Percentiles rank a stretch among this genome's conserved stretches.
phyloP scores from a whole-genome alignment of 2,113 vertebrate genomes.

The Ardeotis arabs region DNA sequence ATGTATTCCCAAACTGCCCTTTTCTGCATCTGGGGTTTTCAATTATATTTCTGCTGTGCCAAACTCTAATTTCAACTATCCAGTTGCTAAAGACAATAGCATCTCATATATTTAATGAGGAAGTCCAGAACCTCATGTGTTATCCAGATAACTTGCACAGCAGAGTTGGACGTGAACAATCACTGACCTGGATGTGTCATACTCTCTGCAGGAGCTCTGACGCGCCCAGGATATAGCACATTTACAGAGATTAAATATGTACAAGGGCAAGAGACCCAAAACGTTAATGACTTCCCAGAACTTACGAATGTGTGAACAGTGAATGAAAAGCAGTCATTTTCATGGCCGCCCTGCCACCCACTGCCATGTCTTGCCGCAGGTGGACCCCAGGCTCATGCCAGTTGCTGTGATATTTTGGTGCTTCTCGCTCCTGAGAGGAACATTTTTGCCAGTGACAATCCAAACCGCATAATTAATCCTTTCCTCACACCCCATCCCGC shows the following conservation, averaged over 20 bases:
- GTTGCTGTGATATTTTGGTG: neutral
- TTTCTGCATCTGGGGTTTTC: neutral
- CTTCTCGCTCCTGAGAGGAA: neutral
- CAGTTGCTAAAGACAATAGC: neutral
- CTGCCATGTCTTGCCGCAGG: accelerated
- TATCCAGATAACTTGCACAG: neutral
- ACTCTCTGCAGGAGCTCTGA: neutral
- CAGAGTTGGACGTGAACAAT: neutral
- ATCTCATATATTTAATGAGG: neutral
- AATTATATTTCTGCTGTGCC: neutral
- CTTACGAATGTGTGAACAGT: neutral
- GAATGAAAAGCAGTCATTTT: neutral
- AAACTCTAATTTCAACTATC: neutral
- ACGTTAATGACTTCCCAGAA: neutral
- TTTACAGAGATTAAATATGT: neutral
- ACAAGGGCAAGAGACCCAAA: neutral
- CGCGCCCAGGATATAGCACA: neutral
- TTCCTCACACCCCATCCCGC: neutral
- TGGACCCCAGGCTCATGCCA: accelerated
- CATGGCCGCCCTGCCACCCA: no score
- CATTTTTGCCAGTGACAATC: neutral
- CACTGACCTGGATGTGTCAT: neutral
- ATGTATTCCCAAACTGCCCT: neutral
- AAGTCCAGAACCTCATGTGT: neutral
- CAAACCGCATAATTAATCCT: neutral